Base-by-base conservation (phyloP, 2,113 vertebrate species). In the Pachypanchax playfairii region DNA sequence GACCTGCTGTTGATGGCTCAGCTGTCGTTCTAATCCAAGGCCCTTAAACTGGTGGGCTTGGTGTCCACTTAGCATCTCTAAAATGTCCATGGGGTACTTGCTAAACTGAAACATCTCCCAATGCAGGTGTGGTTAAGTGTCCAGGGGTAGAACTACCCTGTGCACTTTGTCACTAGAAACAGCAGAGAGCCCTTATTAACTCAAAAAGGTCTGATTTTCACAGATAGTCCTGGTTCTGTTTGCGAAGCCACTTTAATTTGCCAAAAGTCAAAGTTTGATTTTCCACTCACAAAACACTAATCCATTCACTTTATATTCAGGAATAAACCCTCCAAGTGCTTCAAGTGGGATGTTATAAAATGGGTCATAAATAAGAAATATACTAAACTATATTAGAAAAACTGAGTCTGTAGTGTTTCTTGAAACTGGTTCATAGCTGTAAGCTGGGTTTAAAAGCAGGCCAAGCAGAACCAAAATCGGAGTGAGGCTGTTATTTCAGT, bases 21-120 rank as follows among this genome's bases (percentile, higher is more conserved):
- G 78, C 11, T 92, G 91, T 5, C 92, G 82, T 14, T 93, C 92
- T 21, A 93, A 50, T 7, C 92, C 92, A 13, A 92, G 90, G 42
- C 92, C 91, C 70, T 93, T 93, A 81, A 93, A 93, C 70, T 92
- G 91, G 78, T 93, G 92, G 56, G 91, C 90, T 71, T 93, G 92
- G 86, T 93, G 92, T 61, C 92, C 91, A 70, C 91, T 93, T 7
- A 93, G 91, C 92, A 93, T 93, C 69, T 93, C 92, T 57, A 93
- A 71, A 83, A 93, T 92, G 91, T 93, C 92, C 91, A 93, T 92
- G 36, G 92, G 90, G 86, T 92, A 93, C 74, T 92, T 93, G 84
- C 91, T 92, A 81, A 93, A 93, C 64, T 93, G 92, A 33, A 93
- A 92, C 92, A 93, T 93, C 80, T 92, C 82, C 84, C 75, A 82